Evolutionary conservation across 2,888 invertebrate species (phyloP).

Genomic region (Cotesia congregata): DNA sequence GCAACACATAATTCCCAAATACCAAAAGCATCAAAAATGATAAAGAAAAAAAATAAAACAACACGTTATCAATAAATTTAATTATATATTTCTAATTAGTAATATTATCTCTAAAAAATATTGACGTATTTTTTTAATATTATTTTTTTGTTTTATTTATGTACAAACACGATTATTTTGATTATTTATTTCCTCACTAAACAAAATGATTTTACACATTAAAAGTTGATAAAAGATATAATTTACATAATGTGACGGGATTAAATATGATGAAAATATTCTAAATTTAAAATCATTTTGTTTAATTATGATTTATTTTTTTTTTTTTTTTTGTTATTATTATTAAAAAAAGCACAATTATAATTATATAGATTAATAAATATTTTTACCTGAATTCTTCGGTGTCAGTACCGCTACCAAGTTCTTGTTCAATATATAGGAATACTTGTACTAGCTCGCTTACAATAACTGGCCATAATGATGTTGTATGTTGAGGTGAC

Average conservation of each 20-base stretch:
- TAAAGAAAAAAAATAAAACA: neutral
- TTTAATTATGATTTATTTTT: neutral
- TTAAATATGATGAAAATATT: neutral
- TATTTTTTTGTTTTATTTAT: too few relatives aligned
- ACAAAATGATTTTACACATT: too few relatives aligned
- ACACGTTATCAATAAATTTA: slow-evolving; percentile 11
- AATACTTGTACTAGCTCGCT: slow-evolving; percentile 92
- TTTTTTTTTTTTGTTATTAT: neutral
- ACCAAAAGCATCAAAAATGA: slow-evolving; percentile 15
- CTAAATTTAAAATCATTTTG: neutral
- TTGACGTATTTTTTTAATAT: too few relatives aligned
- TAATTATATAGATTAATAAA: slow-evolving; percentile 4
- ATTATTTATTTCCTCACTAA: too few relatives aligned
- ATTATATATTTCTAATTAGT: too few relatives aligned
- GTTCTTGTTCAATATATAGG: slow-evolving; percentile 87
- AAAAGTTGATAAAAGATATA: too few relatives aligned
- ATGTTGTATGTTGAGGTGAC: slow-evolving; percentile 87
- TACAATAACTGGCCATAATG: slow-evolving; percentile 92
- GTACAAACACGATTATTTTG: too few relatives aligned
- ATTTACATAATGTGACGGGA: neutral
- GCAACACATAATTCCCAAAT: slow-evolving; percentile 10
- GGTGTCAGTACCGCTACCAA: slow-evolving; percentile 80
- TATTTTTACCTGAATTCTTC: slow-evolving; percentile 80
- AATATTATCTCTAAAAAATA: too few relatives aligned
- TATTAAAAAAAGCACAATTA: neutral